A percentile compares a stretch with the other conserved stretches of the same genome.
Evolutionary conservation across 1,140 invertebrate species (phyloP).

Genomic region (Drosophila guanche): DNA sequence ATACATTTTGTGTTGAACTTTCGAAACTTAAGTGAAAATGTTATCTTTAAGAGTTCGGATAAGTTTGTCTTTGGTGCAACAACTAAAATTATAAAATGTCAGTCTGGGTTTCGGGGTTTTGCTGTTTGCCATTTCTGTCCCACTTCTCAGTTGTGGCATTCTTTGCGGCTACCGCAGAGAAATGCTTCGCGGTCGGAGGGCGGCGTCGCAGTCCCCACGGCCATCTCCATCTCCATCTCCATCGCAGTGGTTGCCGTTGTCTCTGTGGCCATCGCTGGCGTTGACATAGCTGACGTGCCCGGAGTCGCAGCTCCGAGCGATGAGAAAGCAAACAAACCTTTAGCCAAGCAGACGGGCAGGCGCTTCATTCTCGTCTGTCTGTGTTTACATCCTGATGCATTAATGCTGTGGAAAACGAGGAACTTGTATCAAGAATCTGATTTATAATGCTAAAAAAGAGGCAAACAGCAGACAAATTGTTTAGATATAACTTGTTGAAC

Average conservation of each 20-base stretch:
- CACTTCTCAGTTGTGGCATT: conserved; percentile 45
- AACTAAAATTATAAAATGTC: conserved; percentile 37
- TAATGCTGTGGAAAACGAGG: conserved; percentile 28
- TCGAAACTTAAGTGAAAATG: background rate
- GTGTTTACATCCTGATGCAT: conserved; percentile 41
- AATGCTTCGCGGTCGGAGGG: conserved; percentile 37
- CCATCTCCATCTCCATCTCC: background rate
- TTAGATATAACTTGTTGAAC: conserved; percentile 34
- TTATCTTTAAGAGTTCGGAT: too few species aligned
- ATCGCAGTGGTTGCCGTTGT: conserved; percentile 8
- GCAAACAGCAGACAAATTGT: conserved; percentile 18
- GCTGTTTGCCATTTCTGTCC: conserved; percentile 15
- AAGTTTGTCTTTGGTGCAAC: conserved; percentile 1
- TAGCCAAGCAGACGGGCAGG: conserved; percentile 24
- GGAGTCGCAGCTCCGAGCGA: conserved; percentile 28
- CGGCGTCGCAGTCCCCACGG: conserved; percentile 12
- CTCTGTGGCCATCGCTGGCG: conserved; percentile 9
- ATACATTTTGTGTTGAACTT: background rate
- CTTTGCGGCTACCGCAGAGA: conserved; percentile 54
- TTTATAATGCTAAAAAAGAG: conserved; percentile 25
- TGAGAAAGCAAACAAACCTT: conserved; percentile 57
- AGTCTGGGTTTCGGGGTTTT: conserved; percentile 9
- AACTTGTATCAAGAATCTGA: conserved; percentile 18
- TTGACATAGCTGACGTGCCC: conserved; percentile 53
- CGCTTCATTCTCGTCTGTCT: background rate